A percentile compares a stretch with the other conserved stretches of the same genome.
These are phyloP conservation scores for Eulemur macaco DNA, from an alignment of 2,113 vertebrate species.

Conservation along the genomic window DNA sequence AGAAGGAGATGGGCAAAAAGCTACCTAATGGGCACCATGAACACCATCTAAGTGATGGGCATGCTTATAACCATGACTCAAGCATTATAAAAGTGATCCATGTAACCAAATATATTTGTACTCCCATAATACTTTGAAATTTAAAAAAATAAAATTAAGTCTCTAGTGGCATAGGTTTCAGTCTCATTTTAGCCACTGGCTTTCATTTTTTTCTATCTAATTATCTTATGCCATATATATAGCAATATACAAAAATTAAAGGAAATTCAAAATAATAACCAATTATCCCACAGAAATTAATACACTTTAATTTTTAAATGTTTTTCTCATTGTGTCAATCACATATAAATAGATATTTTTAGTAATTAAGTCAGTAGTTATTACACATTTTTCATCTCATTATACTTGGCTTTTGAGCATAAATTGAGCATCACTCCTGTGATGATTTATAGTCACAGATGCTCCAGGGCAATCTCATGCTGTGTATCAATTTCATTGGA, in stretches of 20 bases:
- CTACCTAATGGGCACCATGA: too few species aligned
- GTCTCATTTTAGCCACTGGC: not conserved
- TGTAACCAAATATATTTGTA: too few species aligned
- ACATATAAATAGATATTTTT: not conserved
- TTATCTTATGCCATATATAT: not conserved
- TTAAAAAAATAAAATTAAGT: not conserved
- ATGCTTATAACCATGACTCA: too few species aligned
- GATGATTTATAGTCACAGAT: not conserved
- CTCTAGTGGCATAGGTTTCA: not conserved
- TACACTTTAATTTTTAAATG: slow-evolving; percentile 7
- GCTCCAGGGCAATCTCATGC: not conserved
- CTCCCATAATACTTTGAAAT: too few species aligned
- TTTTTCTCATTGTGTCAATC: not conserved
- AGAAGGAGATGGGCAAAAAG: too few species aligned
- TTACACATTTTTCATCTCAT: not conserved
- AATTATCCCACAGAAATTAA: not conserved
- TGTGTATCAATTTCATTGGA: not conserved
- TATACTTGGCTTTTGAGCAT: not conserved
- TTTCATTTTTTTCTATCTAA: not conserved
- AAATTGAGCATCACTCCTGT: not conserved
- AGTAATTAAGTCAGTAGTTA: not conserved
- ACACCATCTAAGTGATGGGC: too few species aligned
- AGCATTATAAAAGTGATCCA: too few species aligned
- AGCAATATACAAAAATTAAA: not conserved
- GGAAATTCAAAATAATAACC: not conserved